Evolutionary conservation across 2,888 invertebrate species (phyloP).

Genomic region (Volucella inanis): DNA sequence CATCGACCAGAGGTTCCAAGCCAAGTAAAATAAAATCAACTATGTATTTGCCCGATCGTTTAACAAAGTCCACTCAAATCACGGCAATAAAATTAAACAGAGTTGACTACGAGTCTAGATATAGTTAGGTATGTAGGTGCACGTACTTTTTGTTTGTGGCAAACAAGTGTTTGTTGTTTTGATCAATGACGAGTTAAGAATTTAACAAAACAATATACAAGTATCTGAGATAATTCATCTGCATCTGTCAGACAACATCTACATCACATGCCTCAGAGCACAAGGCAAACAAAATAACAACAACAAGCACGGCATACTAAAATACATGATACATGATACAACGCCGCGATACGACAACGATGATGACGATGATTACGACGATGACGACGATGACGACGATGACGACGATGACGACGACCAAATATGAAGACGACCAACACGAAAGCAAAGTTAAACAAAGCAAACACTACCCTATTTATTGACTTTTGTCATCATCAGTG

Average conservation of each 20-base stretch:
- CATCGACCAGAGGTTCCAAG: constrained; percentile 78
- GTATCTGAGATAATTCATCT: constrained; percentile 66
- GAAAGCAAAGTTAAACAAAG: constrained; percentile 73
- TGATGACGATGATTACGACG: too few species aligned
- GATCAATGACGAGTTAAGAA: constrained; percentile 33
- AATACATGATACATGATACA: neutral
- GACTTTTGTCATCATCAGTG: constrained; percentile 74
- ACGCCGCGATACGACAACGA: constrained; percentile 39
- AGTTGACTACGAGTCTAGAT: too few species aligned
- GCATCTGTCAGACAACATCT: constrained; percentile 65
- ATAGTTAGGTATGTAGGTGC: too few species aligned
- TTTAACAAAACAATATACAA: constrained; percentile 36
- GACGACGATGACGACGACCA: constrained; percentile 25
- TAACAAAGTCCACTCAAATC: constrained; percentile 60
- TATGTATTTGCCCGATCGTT: constrained; percentile 28
- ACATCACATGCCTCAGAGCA: constrained; percentile 52
- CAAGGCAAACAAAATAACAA: constrained; percentile 58
- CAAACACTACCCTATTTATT: constrained; percentile 74
- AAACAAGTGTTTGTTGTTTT: constrained; percentile 53
- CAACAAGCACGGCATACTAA: constrained; percentile 49
- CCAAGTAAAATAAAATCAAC: too few species aligned
- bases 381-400: constrained; percentile 5
- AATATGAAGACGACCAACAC: constrained; percentile 70
- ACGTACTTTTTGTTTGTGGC: neutral
- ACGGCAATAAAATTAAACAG: constrained; percentile 45